phyloP scores from a whole-genome alignment of 2,888 invertebrate species.

The Mythimna lalbum region DNA sequence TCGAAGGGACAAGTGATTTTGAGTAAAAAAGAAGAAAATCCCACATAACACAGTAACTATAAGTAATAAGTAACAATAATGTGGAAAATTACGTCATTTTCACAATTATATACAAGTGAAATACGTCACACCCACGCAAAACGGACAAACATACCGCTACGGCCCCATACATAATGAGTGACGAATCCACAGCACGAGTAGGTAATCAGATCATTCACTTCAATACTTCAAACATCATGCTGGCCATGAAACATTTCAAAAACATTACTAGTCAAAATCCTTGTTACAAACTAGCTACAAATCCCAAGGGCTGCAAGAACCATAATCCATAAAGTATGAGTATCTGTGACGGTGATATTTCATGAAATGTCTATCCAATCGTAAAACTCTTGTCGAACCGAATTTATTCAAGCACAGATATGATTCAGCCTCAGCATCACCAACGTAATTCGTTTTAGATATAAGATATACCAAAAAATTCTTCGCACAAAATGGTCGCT shows the following conservation, averaged over 20 bases:
- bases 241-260: not conserved
- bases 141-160: too few species aligned
- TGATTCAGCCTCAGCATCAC: constrained; percentile 31
- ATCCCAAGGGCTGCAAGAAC: not conserved
- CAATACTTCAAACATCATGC: not conserved
- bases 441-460: constrained; percentile 46
- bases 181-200: too few species aligned
- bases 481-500: constrained; percentile 50
- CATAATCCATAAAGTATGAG: not conserved
- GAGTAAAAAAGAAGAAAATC: not conserved
- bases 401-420: constrained; percentile 32
- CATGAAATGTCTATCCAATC: constrained; percentile 7
- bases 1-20: too few species aligned
- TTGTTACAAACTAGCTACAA: not conserved
- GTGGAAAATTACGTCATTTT: too few species aligned
- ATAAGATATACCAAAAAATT: constrained; percentile 39
- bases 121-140: too few species aligned
- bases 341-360: not conserved
- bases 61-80: too few species aligned
- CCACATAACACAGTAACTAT: not conserved
- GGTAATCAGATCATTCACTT: too few species aligned
- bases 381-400: constrained; percentile 15
- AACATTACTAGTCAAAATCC: not conserved
- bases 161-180: too few species aligned
- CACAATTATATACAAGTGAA: too few species aligned